Evolutionary conservation across 2,113 vertebrate genomes (phyloP), one percentile per base, ranked within the genome.

Genomic region (Phalacrocorax brasilianus): DNA sequence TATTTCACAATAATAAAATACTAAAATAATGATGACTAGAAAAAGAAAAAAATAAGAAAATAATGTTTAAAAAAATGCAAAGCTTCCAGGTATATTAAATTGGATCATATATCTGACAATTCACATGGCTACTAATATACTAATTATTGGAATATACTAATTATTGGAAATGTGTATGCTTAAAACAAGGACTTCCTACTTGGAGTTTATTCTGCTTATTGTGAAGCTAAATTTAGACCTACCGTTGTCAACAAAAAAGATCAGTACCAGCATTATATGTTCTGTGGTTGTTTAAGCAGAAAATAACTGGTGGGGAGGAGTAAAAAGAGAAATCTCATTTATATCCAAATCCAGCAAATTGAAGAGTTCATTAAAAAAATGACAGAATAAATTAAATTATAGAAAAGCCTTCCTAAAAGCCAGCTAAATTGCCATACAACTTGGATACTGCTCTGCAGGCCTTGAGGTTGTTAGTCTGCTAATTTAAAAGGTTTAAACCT

Each of bases 401-500:
- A 67, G 71, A 40, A 93, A 75, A 50, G 13, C 13, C 12, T 76
- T 63, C 27, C 52, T 78, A 80, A 94, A 84, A 72, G 59, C 18
- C 63, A 52, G 19, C 28, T 92, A 70, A 92, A 77, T 24, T 85
- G 24, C 58, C 45, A 62, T 45, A 47, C 23, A 50, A 55, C 11
- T 79, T 83, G 32, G 42, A 88, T 63, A 79, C 19, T 74, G 38
- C 35, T 91, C 73, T 91, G 47, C 83, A 81, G 61, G 47, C 22
- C 91, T 70, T 73, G 20, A 84, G 32, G 17, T 24, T 30, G 6
- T 74, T 63, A 74, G 56, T 58, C 47, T 65, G 30, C 32, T 70
- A 91, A 89, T 85, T 91, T 74, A 82, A 92, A 92, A 95, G 38
- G 2, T 87, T 93, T 91, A 77, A 90, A 81, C 13, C 23, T 81